These are phyloP conservation scores for Cantharis rustica DNA, from an alignment of 2,888 invertebrate species.

Conservation along the genomic window DNA sequence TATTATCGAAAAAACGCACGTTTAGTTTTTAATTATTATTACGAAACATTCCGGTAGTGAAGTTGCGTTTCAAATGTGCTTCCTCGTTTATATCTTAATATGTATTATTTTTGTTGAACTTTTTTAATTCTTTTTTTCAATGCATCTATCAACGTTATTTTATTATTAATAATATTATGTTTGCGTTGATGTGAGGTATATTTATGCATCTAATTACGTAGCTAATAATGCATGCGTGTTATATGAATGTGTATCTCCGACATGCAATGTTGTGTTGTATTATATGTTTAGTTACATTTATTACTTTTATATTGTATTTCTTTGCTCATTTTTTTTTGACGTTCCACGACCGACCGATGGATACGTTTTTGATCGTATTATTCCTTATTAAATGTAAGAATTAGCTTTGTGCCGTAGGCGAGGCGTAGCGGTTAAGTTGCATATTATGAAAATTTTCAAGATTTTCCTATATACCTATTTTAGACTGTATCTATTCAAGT, in stretches of 20 bases:
- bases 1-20: not conserved
- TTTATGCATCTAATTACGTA: conserved; percentile 49
- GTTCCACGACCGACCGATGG: not conserved
- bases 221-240: conserved; percentile 47
- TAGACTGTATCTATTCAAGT: not conserved
- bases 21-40: not conserved
- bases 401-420: not conserved
- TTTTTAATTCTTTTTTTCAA: conserved; percentile 23
- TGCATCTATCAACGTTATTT: conserved; percentile 39
- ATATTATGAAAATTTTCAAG: not conserved
- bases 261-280: conserved; percentile 46
- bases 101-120: conserved; percentile 34
- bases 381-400: not conserved
- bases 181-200: conserved; percentile 47
- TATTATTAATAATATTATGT: conserved; percentile 44
- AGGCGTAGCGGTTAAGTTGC: not conserved
- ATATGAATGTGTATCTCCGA: conserved; percentile 41
- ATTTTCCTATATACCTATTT: not conserved
- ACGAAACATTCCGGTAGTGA: conserved; percentile 11
- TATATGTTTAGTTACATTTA: conserved; percentile 33
- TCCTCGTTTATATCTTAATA: conserved; percentile 37
- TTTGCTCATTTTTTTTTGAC: conserved; percentile 5
- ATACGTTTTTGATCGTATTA: not conserved
- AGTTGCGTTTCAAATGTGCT: conserved; percentile 35
- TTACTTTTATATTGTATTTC: conserved; percentile 19